Percentiles rank a stretch among this genome's conserved stretches.
Conservation (phyloP, 2,797 vertebrate genomes). For the Sphaeramia orbicularis region DNA sequence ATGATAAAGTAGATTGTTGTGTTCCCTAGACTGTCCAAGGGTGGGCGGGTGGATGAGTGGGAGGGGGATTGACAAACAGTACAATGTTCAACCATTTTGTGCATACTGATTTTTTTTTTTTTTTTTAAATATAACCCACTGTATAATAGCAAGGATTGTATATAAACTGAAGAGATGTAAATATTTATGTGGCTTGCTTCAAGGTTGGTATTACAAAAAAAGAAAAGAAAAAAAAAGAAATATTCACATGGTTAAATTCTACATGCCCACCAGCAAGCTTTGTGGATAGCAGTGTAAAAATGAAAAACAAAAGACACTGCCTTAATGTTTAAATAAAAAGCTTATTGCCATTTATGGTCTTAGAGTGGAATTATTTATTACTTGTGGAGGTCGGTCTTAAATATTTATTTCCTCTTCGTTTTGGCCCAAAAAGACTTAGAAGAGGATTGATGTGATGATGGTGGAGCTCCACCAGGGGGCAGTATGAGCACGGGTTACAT, state of each 20-base stretch:
- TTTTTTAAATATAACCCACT: conserved; percentile 83
- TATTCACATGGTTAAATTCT: conserved; percentile 89
- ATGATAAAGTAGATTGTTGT: conserved; percentile 57
- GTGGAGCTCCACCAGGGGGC: conserved; percentile 33
- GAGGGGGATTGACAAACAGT: conserved; percentile 53
- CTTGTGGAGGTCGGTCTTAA: neutral
- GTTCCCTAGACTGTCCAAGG: conserved; percentile 70
- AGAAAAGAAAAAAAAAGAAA: conserved; percentile 69
- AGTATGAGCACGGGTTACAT: neutral
- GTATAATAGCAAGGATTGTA: conserved; percentile 88
- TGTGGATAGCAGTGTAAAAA: conserved; percentile 90
- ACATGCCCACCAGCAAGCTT: conserved; percentile 86
- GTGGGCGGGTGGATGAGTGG: conserved; percentile 7
- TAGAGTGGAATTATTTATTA: conserved; percentile 35
- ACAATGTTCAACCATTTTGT: conserved; percentile 86
- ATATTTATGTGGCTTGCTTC: conserved; percentile 90
- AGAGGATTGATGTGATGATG: neutral
- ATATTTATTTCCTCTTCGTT: neutral
- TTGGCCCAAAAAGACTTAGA: neutral
- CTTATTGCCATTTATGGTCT: conserved; percentile 86
- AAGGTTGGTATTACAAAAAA: conserved; percentile 85
- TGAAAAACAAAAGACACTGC: conserved; percentile 84
- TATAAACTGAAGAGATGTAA: conserved; percentile 89
- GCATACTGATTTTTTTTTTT: conserved; percentile 70
- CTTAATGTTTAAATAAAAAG: conserved; percentile 91